Percentiles rank a stretch among this genome's conserved stretches.
These are phyloP conservation scores for Drosophila infuscata DNA, from an alignment of 2,888 invertebrate species.

Conservation along the genomic window DNA sequence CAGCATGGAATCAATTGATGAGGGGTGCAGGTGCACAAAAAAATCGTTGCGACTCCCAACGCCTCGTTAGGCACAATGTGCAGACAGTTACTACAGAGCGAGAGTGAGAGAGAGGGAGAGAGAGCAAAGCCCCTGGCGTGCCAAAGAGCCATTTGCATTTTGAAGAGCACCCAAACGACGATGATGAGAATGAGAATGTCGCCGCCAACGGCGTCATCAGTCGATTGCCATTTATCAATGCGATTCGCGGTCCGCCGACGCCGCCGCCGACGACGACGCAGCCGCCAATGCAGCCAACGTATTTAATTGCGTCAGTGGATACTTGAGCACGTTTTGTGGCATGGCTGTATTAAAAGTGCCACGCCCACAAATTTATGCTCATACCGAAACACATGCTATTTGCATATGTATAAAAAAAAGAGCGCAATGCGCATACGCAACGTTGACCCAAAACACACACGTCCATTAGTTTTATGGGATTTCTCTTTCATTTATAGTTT, in stretches of 20 bases:
- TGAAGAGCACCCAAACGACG: slow-evolving; percentile 57
- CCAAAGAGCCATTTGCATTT: slow-evolving; percentile 76
- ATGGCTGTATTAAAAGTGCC: slow-evolving; percentile 4
- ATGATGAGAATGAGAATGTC: slow-evolving; percentile 33
- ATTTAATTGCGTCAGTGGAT: slow-evolving; percentile 72
- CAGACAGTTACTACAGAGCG: not conserved
- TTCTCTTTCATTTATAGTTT: slow-evolving; percentile 2
- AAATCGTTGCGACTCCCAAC: slow-evolving; percentile 23
- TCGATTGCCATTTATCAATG: slow-evolving; percentile 76
- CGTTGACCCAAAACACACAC: slow-evolving; percentile 50
- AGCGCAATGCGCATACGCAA: slow-evolving; percentile 67
- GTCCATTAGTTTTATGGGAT: slow-evolving; percentile 62
- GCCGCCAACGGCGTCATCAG: slow-evolving; percentile 34
- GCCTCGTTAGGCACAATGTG: slow-evolving; percentile 65
- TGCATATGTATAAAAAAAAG: slow-evolving; percentile 26
- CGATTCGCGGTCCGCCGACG: slow-evolving; percentile 42
- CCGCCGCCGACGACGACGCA: no score
- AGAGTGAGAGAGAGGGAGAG: not conserved
- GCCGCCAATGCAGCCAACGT: slow-evolving; percentile 13
- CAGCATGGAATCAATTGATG: slow-evolving; percentile 74
- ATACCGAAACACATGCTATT: slow-evolving; percentile 30
- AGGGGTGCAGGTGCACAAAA: slow-evolving; percentile 43
- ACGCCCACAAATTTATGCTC: slow-evolving; percentile 51
- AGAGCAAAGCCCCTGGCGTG: slow-evolving; percentile 54
- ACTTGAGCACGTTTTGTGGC: slow-evolving; percentile 71